Base-by-base conservation (phyloP, 2,888 invertebrate species). In the Agelastica alni region DNA sequence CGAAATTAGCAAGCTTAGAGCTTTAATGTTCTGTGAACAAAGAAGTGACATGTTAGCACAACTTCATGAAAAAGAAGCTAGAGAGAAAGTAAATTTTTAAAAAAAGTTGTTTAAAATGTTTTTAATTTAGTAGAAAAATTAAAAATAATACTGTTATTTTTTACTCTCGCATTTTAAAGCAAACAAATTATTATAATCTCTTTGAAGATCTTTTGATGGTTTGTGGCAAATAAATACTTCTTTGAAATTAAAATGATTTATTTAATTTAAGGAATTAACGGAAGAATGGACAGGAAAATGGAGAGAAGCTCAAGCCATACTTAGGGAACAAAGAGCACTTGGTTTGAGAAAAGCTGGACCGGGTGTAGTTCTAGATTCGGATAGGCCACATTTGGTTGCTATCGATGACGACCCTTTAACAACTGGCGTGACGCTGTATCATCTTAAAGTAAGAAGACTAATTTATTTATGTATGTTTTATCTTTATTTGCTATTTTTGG, bases 231-330 rank as follows among this genome's bases (percentile, higher is more conserved):
- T 14, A 46, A 41, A 47, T 37, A 37, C 26, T 32, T 14, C 36
- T 28, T 12, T 45, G 31, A 44, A 30, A 5, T 31, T 44, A 9
- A 30, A 30, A 30, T 31, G 30, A 6, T 26, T 43, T 49, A 12
- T 31, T 53, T 53, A 51, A 74, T n/a, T n/a, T n/a, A n/a, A n/a
- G 73, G 75, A 75, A 60, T 66, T 95, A 54, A 94, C 93, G 0
- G 93, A 93, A 77, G 91, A 92, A 71, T 95, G 94, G 94, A 88
- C 91, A 7, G 92, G 93, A 73, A 94, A 94, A 73, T 95, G 95
- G 95, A 83, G 91, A 43, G 91, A 91, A 71, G 92, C 93, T 0
- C 93, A 93, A 72, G 88, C 88, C 65, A 93, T 93, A 64, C 77
- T 93, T 26, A 87, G 92, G 71, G 94, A 95, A 71, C 93, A 94